Evolutionary conservation across 2,888 invertebrate species (phyloP).

Genomic region (Apocheima hispidaria): DNA sequence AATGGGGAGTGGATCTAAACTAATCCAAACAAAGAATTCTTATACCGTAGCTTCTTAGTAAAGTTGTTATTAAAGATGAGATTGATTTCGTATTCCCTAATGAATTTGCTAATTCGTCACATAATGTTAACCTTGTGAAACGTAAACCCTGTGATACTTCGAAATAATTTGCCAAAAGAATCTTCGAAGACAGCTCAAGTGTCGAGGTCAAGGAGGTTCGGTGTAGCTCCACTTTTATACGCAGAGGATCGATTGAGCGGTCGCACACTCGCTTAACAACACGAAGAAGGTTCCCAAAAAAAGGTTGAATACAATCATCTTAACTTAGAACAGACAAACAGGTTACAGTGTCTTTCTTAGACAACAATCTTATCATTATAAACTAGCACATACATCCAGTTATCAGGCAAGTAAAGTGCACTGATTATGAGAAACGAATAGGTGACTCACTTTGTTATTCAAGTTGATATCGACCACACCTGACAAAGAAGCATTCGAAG

Average conservation of each 20-base stretch:
- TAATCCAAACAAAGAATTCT: slow-evolving; percentile 12
- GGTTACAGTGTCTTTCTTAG: neutral
- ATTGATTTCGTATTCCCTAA: neutral
- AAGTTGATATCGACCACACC: neutral
- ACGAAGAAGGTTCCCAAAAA: neutral
- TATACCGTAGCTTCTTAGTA: neutral
- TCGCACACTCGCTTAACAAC: slow-evolving; percentile 4
- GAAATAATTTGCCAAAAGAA: slow-evolving; percentile 8
- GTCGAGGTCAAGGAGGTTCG: slow-evolving; percentile 18
- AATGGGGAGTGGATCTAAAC: slow-evolving; percentile 31
- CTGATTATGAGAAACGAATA: slow-evolving; percentile 3
- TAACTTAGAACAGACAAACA: neutral
- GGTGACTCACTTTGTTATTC: slow-evolving; percentile 13
- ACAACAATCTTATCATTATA: neutral
- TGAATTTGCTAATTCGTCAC: neutral
- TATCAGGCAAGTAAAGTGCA: slow-evolving; percentile 15
- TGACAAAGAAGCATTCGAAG: neutral
- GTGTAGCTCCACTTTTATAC: neutral
- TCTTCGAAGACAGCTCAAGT: slow-evolving; percentile 17
- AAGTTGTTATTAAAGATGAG: neutral
- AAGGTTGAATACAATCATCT: neutral
- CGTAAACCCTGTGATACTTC: neutral
- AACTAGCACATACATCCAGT: neutral
- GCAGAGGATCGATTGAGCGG: slow-evolving; percentile 15
- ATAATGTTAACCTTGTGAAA: no score